These are phyloP conservation scores for Copsychus sechellarum DNA, from an alignment of 2,113 vertebrate genomes.

Conservation along the genomic window DNA sequence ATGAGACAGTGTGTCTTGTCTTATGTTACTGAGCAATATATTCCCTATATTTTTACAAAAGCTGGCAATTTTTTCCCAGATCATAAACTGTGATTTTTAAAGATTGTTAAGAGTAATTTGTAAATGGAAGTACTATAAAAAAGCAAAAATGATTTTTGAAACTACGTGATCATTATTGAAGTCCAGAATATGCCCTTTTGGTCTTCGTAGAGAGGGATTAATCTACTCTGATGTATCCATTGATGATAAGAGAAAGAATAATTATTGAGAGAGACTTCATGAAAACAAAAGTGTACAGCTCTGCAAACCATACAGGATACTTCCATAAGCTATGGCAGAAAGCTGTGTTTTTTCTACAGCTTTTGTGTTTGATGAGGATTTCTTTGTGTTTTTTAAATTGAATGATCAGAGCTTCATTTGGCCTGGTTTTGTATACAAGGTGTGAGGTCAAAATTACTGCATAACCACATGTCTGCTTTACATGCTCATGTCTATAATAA, in stretches of 20 bases:
- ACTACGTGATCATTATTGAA: background rate
- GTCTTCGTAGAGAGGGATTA: background rate
- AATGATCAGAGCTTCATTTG: background rate
- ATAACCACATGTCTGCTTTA: background rate
- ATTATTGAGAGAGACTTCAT: background rate
- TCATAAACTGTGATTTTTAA: background rate
- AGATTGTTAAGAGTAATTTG: background rate
- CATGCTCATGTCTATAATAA: background rate
- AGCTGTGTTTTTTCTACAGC: background rate
- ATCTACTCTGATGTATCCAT: background rate
- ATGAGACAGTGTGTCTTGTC: background rate
- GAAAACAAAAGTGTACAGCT: background rate
- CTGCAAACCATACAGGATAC: background rate
- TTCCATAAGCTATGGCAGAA: background rate
- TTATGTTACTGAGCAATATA: background rate
- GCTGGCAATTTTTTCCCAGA: background rate
- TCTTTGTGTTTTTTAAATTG: background rate
- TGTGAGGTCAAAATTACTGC: background rate
- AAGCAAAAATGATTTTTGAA: background rate
- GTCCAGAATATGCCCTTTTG: background rate
- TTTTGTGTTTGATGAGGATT: background rate
- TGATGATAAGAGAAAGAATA: background rate
- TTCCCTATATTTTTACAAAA: background rate
- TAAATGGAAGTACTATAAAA: background rate
- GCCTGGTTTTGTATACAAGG: background rate